Base-by-base conservation (phyloP, 2,888 invertebrate species). In the Hesperia comma region DNA sequence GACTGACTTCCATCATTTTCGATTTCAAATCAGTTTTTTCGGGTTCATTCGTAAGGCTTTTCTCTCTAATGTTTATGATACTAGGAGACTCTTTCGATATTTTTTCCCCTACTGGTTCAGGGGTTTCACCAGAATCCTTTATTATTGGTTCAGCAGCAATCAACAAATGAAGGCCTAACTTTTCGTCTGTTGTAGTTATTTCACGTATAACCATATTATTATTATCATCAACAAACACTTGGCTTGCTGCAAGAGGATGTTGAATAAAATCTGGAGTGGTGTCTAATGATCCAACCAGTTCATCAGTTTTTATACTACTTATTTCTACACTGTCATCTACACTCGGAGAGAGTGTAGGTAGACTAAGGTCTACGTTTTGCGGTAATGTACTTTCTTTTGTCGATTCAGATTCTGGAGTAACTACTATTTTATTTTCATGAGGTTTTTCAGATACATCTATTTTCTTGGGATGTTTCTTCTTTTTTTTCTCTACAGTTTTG, bases 1-100 rank as follows among this genome's bases (percentile, higher is more conserved):
- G 81, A 70, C 88, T 90, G 0, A 92, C 92, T 77, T 91, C 91
- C 76, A 90, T 83, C 75, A 90, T 87, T 82, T 91, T 90, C 0
- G 90, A 88, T 78, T 89, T 90, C 1, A 90, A 74, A 72, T 88
- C 88, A 5, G 84, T 89, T 70, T 87, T 88, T 74, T 88, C 87
- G 63, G 78, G 75, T 57, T 75, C 76, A 41, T 46, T 63, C 54
- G 67, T 64, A 15, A 70, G 74, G 32, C 67, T 68, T 51, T 61
- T 58, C 68, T 68, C 71, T 3, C 49, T 64, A 57, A 75, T 73
- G 6, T 73, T 70, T 69, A 79, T 78, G n/a, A 72, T 72, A 14
- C 78, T 72, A 66, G 71, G 71, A 21, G 80, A 70, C 32, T 69
- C 73, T 26, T 77, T 68, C 43, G 74, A 56, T 40, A 77, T 58